Conservation (phyloP, 2,888 invertebrate genomes). For the Lycophotia porphyrea region DNA sequence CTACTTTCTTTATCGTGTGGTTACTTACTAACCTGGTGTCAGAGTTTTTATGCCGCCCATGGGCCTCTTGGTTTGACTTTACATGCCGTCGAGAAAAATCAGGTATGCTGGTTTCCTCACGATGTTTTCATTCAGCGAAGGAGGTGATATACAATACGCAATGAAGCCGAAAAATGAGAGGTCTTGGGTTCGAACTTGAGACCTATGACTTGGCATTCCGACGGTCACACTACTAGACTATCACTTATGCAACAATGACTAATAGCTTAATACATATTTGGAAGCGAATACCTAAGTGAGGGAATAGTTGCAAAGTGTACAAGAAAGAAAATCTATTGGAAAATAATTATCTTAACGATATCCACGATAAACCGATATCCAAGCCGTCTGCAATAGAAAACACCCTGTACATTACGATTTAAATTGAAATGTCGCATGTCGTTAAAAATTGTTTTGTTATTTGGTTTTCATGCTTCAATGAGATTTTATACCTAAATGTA, state of each 20-base stretch:
- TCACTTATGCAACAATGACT: neutral
- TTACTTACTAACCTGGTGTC: too few relatives aligned
- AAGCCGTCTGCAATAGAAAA: neutral
- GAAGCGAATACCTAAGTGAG: neutral
- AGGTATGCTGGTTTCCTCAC: too few relatives aligned
- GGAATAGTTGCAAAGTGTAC: neutral
- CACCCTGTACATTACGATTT: neutral
- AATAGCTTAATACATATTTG: neutral
- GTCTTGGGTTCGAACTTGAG: too few relatives aligned
- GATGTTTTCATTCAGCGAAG: too few relatives aligned
- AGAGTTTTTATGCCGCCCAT: too few relatives aligned
- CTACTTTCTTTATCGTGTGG: too few relatives aligned
- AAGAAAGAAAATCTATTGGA: neutral
- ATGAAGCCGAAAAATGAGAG: too few relatives aligned
- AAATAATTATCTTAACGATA: neutral
- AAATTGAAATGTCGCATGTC: constrained; percentile 10
- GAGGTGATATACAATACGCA: too few relatives aligned
- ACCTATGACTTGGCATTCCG: too few relatives aligned
- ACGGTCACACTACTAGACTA: too few relatives aligned
- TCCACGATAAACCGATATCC: neutral
- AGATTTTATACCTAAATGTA: neutral
- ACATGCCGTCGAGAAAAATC: too few relatives aligned
- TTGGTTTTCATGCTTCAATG: constrained; percentile 5
- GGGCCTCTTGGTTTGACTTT: too few relatives aligned
- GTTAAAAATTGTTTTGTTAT: constrained; percentile 5